These are phyloP conservation scores for Rhamnusium bicolor DNA, from an alignment of 2,888 invertebrate genomes.

Conservation along the genomic window DNA sequence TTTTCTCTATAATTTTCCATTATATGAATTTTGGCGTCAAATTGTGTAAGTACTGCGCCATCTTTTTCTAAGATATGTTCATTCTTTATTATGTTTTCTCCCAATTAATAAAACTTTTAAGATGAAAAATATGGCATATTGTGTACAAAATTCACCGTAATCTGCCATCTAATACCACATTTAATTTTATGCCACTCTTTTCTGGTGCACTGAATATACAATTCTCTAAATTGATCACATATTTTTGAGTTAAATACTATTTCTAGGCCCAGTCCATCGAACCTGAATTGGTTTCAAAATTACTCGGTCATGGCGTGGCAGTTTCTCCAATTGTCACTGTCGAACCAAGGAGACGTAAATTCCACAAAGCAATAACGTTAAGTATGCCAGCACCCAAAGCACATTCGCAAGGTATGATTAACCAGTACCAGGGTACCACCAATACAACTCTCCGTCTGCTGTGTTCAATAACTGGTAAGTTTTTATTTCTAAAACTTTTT, in stretches of 20 bases:
- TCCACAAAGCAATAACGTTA: constrained; percentile 98
- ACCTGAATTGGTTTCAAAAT: constrained; percentile 86
- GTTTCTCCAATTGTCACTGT: constrained; percentile 99
- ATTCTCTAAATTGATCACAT: no score
- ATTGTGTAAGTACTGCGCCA: no score
- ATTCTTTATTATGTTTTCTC: no score
- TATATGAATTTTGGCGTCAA: no score
- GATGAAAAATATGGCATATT: no score
- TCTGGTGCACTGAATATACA: no score
- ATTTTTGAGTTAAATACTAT: background rate
- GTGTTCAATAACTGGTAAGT: constrained; percentile 92
- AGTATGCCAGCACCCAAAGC: constrained; percentile 91
- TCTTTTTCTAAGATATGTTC: no score
- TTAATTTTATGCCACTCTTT: no score
- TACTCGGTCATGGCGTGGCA: constrained; percentile 95
- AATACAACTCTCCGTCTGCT: constrained; percentile 91
- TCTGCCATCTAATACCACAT: no score
- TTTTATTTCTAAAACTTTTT: constrained; percentile 33
- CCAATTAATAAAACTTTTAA: no score
- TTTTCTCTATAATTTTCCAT: no score
- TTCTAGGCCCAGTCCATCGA: constrained; percentile 92
- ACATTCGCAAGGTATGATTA: constrained; percentile 81
- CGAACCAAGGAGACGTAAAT: constrained; percentile 97
- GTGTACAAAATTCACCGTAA: no score
- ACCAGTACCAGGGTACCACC: constrained; percentile 82